Conservation (phyloP, 2,888 invertebrate species). For the Scaptomyza polygonia region DNA sequence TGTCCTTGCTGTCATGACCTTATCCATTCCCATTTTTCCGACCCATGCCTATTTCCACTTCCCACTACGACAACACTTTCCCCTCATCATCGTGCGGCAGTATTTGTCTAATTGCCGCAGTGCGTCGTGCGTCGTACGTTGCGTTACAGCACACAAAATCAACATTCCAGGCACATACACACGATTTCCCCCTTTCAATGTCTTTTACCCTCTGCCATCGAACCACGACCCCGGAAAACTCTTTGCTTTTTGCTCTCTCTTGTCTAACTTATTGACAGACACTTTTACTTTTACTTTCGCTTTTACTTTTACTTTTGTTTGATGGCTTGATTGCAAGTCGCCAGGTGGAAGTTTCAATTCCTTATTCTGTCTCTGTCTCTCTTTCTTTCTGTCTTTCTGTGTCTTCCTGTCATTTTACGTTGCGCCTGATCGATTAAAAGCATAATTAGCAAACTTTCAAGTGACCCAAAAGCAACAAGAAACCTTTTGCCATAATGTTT, state of each 20-base stretch:
- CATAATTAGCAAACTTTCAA: slow-evolving; percentile 75
- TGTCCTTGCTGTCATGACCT: slow-evolving; percentile 11
- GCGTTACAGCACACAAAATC: slow-evolving; percentile 50
- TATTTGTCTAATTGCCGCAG: slow-evolving; percentile 62
- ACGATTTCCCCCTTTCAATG: slow-evolving; percentile 1
- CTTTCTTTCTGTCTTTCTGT: background rate
- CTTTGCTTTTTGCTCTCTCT: background rate
- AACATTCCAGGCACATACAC: slow-evolving; percentile 64
- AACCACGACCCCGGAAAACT: background rate
- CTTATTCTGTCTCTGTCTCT: background rate
- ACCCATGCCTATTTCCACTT: background rate
- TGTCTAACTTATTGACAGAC: slow-evolving; percentile 33
- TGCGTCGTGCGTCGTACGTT: slow-evolving; percentile 38
- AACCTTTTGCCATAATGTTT: background rate
- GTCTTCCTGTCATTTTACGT: slow-evolving; percentile 24
- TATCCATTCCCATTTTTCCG: slow-evolving; percentile 6
- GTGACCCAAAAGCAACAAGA: slow-evolving; percentile 24
- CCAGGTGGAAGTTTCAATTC: slow-evolving; percentile 2
- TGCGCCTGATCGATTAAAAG: slow-evolving; percentile 66
- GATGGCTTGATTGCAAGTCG: slow-evolving; percentile 58
- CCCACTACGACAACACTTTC: slow-evolving; percentile 3
- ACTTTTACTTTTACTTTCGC: slow-evolving; percentile 29
- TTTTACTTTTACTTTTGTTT: slow-evolving; percentile 37
- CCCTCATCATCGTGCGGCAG: slow-evolving; percentile 21
- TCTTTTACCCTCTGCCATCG: background rate